Base-by-base conservation (phyloP, 2,113 vertebrate genomes). In the Cottus gobio region DNA sequence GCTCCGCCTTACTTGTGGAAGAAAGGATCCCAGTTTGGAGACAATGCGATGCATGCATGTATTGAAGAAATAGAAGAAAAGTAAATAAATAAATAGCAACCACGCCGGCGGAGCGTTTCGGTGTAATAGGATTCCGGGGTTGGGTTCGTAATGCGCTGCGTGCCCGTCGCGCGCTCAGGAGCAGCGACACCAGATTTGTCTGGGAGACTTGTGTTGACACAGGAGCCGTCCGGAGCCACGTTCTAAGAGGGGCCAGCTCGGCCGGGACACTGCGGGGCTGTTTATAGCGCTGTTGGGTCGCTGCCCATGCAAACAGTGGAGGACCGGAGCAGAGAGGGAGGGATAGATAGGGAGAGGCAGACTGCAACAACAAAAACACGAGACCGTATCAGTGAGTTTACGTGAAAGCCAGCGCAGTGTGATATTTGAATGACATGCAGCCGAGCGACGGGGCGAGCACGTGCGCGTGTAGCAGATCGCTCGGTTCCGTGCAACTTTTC, bases 1-100 rank as follows among this genome's bases (percentile, higher is more conserved):
- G 91, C 94, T 92, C 93, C 94, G 86, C 95, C 94, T 92, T 82
- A 50, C 86, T 58, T 78, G 75, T 86, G 87, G 83, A 83, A 87
- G 86, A 84, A 89, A 91, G 89, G 77, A 77, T 34, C 78, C 13
- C 65, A 64, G 30, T 37, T 12, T 22, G 56, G 65, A 81, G 64
- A 60, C 81, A 63, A 82, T 50, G 16, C 54, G 4, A 28, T 24
- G 54, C 42, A 9, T 71, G 4, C 30, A 11, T 71, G 34, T 24
- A 13, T 65, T 61, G 54, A 46, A 36, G 11, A n/a, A 1, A 16
- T 3, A 22, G 15, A 12, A 20, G 9, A 71, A 54, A 44, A 4
- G 15, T 4, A 44, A 44, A 44, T 44, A 4, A 44, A 15, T 44
- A 15, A 42, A 42, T 2, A n/a, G 26, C 36, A 16, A 20, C 12